Percentiles rank a stretch among this genome's conserved stretches.
Evolutionary conservation across 64 coral and sea anemone genomes (phyloP).

Genomic region (Montipora cactus): DNA sequence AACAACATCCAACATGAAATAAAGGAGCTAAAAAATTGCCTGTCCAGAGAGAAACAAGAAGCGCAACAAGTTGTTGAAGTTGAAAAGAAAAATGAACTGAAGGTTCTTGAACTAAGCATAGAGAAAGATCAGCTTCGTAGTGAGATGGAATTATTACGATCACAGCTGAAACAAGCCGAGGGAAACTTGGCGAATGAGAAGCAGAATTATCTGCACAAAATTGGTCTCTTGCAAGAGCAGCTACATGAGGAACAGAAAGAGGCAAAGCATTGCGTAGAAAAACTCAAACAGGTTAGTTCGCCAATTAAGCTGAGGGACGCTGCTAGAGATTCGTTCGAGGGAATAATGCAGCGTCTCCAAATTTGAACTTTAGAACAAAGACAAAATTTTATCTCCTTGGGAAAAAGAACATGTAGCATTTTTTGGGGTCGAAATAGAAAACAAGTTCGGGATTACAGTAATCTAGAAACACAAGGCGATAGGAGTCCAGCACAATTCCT

Average conservation of each 20-base stretch:
- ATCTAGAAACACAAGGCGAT: too few relatives aligned
- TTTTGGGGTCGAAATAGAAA: too few relatives aligned
- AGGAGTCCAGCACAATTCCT: too few relatives aligned
- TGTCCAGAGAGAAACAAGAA: slow-evolving; percentile 79
- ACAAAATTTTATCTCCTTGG: too few relatives aligned
- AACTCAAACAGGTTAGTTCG: slow-evolving; percentile 73
- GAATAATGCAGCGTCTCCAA: too few relatives aligned
- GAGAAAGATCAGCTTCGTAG: slow-evolving; percentile 81
- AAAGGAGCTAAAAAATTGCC: slow-evolving; percentile 76
- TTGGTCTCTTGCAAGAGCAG: slow-evolving; percentile 76
- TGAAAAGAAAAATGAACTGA: slow-evolving; percentile 88
- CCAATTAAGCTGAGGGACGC: not conserved
- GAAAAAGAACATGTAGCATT: too few relatives aligned
- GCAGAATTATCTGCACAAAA: slow-evolving; percentile 73
- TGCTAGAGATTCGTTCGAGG: too few relatives aligned
- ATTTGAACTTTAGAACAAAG: too few relatives aligned
- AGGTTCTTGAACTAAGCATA: slow-evolving; percentile 82
- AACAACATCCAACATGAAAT: slow-evolving; percentile 81
- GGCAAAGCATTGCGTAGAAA: slow-evolving; percentile 69
- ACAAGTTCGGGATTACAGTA: too few relatives aligned
- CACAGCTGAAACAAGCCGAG: slow-evolving; percentile 73
- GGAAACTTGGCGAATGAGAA: slow-evolving; percentile 57
- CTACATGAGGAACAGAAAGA: slow-evolving; percentile 75
- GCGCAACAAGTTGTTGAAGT: slow-evolving; percentile 74
- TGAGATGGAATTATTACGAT: slow-evolving; percentile 80